phyloP scores from a whole-genome alignment of 2,888 invertebrate genomes.

The Ormyrus thymus region DNA sequence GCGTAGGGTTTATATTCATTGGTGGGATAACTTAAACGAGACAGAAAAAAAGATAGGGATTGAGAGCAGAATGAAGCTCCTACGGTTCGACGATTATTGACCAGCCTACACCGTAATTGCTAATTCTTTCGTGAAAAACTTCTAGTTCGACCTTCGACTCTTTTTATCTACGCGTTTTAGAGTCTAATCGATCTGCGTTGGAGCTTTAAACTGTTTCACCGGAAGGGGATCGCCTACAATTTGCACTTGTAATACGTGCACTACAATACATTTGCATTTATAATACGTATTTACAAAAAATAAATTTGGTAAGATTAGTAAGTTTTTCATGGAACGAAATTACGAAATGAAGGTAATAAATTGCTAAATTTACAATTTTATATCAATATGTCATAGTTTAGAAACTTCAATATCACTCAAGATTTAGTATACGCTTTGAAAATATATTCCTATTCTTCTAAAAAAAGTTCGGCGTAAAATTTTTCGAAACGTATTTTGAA shows the following conservation, averaged over 20 bases:
- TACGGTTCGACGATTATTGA: constrained; percentile 16
- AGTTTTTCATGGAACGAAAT: no score
- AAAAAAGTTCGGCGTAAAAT: not conserved
- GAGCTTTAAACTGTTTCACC: constrained; percentile 6
- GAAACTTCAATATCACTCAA: not conserved
- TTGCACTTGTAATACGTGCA: not conserved
- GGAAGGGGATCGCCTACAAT: constrained; percentile 5
- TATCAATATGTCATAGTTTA: no score
- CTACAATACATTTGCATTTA: no score
- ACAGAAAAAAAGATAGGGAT: not conserved
- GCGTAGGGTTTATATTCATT: no score
- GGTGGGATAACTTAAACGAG: no score
- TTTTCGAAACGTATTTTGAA: not conserved
- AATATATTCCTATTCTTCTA: not conserved
- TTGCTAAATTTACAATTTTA: no score
- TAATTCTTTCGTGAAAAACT: constrained; percentile 34
- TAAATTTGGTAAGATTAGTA: no score
- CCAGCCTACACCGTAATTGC: constrained; percentile 18
- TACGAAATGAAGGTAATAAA: no score
- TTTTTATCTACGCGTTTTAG: constrained; percentile 13
- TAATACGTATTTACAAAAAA: no score
- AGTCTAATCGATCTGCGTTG: constrained; percentile 25
- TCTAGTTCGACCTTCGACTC: constrained; percentile 19
- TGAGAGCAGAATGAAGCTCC: not conserved
- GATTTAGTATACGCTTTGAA: not conserved